Conservation (phyloP, 2,113 vertebrate genomes). For the Dicaeum eximium region DNA sequence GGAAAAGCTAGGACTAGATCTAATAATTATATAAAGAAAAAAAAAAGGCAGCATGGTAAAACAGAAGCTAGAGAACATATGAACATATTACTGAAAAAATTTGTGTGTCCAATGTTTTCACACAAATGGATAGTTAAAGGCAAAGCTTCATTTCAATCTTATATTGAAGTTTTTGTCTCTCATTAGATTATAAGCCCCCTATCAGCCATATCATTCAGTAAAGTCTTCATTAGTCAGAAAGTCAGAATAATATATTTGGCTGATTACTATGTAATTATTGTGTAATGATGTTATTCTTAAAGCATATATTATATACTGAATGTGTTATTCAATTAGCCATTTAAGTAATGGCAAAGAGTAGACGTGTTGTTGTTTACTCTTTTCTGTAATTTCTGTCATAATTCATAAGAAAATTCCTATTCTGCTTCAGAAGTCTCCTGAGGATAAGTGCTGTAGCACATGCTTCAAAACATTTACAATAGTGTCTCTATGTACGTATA, state of each 20-base stretch:
- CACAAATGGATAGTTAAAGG: not conserved
- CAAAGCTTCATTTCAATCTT: not conserved
- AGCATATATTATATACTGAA: not conserved
- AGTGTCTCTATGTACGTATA: not conserved
- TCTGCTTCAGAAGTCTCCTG: not conserved
- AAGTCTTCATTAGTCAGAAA: not conserved
- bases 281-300: not conserved
- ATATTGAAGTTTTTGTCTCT: not conserved
- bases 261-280: not conserved
- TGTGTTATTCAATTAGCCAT: not conserved
- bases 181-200: not conserved
- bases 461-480: not conserved
- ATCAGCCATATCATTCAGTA: not conserved
- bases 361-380: not conserved
- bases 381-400: not conserved
- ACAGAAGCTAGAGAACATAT: not conserved
- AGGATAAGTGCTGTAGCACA: not conserved
- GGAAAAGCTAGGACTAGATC: not conserved
- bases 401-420: not conserved
- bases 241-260: not conserved
- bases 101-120: not conserved
- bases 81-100: not conserved
- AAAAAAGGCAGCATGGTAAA: not conserved
- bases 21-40: not conserved
- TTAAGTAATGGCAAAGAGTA: not conserved